phyloP scores from a whole-genome alignment of 2,113 vertebrate genomes.

The Canis aureus region DNA sequence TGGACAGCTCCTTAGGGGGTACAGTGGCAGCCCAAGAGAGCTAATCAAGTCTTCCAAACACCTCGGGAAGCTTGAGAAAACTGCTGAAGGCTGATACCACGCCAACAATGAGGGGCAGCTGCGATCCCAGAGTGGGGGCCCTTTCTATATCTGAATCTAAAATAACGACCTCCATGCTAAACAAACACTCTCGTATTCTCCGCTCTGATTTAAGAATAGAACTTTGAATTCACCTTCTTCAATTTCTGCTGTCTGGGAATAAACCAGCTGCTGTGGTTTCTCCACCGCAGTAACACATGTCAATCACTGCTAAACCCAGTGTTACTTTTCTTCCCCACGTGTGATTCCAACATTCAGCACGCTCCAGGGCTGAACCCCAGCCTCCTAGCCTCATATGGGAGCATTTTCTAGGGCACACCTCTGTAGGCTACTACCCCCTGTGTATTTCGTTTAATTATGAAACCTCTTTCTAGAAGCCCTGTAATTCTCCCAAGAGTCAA shows the following conservation, averaged over 20 bases:
- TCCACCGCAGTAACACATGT: background rate
- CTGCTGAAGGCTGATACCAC: background rate
- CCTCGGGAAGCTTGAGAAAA: background rate
- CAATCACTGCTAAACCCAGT: slow-evolving; percentile 64
- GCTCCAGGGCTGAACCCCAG: slow-evolving; percentile 2
- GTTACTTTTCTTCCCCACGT: slow-evolving; percentile 23
- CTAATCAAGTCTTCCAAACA: background rate
- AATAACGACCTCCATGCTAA: background rate
- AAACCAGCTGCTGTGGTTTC: accelerated
- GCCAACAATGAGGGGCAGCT: background rate
- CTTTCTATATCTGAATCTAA: background rate
- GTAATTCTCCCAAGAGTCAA: slow-evolving; percentile 71
- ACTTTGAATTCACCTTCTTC: background rate
- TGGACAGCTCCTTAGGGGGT: slow-evolving; percentile 42
- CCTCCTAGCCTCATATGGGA: slow-evolving; percentile 27
- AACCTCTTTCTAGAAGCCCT: slow-evolving; percentile 68
- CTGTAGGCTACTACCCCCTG: slow-evolving; percentile 40
- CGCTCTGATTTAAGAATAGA: background rate
- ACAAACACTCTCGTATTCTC: background rate
- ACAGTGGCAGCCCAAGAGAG: background rate
- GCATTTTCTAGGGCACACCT: slow-evolving; percentile 72
- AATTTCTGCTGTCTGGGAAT: background rate
- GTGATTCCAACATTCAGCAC: slow-evolving; percentile 62
- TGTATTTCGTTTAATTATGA: slow-evolving; percentile 70
- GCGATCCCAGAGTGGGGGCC: background rate